phyloP scores from a whole-genome alignment of 2,797 vertebrate species.

The Argentina silus region DNA sequence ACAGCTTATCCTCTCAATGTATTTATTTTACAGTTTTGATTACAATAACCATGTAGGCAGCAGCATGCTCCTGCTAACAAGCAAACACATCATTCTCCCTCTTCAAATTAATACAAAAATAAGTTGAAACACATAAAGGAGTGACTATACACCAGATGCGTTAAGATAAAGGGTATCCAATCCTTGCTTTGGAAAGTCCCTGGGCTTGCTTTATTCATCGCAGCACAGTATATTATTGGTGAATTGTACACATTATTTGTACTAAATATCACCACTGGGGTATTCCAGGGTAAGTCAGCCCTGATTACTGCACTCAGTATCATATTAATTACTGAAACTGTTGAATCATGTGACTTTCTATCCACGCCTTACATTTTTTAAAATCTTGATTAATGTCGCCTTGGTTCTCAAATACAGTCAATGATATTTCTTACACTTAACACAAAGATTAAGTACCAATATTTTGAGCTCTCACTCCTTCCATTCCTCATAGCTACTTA shows the following conservation, averaged over 20 bases:
- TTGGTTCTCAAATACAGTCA: background rate
- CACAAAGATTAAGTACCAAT: slow-evolving; percentile 1
- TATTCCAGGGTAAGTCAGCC: background rate
- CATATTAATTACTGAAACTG: background rate
- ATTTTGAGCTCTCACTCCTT: background rate
- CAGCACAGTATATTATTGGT: background rate
- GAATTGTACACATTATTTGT: slow-evolving; percentile 3
- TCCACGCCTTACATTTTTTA: background rate
- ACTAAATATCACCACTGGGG: background rate
- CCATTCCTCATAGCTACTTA: background rate
- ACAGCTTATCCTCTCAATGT: background rate
- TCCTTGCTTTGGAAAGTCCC: background rate
- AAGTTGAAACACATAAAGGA: background rate
- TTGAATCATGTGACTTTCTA: background rate
- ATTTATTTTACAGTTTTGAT: slow-evolving; percentile 14
- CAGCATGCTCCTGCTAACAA: background rate
- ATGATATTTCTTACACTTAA: background rate
- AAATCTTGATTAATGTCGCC: no score
- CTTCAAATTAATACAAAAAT: slow-evolving; percentile 10
- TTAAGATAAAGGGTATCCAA: background rate
- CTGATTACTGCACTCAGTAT: background rate
- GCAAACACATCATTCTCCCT: background rate
- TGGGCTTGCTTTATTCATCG: background rate
- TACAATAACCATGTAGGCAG: slow-evolving; percentile 12
- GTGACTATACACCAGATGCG: slow-evolving; percentile 4